Evolutionary conservation across 2,888 invertebrate species (phyloP).

Genomic region (Toxonevra muliebris): DNA sequence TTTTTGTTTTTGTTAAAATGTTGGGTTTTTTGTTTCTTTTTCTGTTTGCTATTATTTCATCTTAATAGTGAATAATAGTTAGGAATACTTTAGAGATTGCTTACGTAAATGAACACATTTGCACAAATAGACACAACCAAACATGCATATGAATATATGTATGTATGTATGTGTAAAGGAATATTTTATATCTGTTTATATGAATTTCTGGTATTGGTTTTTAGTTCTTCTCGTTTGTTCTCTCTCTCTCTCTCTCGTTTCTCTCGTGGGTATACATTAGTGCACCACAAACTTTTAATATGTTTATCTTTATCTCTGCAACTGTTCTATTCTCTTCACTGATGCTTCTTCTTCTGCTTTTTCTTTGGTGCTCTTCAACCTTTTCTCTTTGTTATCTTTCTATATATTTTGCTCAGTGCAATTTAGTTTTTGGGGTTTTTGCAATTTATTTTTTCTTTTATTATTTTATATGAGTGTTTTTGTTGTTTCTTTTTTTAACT

Average conservation of each 20-base stretch:
- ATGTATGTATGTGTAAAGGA: background rate
- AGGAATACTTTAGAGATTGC: slow-evolving; percentile 29
- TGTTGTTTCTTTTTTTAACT: no score
- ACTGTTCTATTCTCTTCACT: slow-evolving; percentile 17
- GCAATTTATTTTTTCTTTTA: slow-evolving; percentile 6
- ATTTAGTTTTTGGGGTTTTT: background rate
- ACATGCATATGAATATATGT: background rate
- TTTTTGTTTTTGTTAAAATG: slow-evolving; percentile 26
- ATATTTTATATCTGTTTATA: background rate
- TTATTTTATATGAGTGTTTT: slow-evolving; percentile 13
- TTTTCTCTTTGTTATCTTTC: slow-evolving; percentile 5
- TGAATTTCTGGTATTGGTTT: background rate
- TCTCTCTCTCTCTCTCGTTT: no score
- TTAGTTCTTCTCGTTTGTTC: no score
- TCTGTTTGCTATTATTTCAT: background rate
- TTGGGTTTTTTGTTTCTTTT: slow-evolving; percentile 25
- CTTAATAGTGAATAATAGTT: slow-evolving; percentile 33
- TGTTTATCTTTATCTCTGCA: slow-evolving; percentile 21
- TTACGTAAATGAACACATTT: no score
- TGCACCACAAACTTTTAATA: slow-evolving; percentile 25
- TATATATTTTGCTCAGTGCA: background rate
- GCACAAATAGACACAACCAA: no score
- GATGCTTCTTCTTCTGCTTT: background rate
- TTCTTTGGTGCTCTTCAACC: background rate
- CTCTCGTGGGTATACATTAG: slow-evolving; percentile 4